Conservation (phyloP, 1,140 invertebrate genomes). For the Radopholus similis region DNA sequence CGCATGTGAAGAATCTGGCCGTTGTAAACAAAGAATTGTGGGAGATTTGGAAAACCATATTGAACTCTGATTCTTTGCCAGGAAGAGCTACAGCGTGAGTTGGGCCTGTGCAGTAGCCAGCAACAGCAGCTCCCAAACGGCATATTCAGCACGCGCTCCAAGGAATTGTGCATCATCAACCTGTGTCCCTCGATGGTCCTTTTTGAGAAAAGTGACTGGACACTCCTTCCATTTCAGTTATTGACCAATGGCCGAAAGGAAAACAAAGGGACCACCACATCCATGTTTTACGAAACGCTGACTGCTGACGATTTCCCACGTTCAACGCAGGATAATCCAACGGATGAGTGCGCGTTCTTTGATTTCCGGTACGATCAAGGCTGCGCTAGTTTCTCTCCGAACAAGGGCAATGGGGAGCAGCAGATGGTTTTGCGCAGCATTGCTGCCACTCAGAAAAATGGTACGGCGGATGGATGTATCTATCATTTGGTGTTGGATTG, state of each 20-base stretch:
- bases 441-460: neutral
- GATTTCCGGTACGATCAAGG: neutral
- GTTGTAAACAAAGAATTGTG: neutral
- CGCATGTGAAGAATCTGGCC: neutral
- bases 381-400: neutral
- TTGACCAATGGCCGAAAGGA: neutral
- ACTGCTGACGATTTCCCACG: neutral
- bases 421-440: neutral
- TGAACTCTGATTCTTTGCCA: neutral
- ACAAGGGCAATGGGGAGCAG: neutral
- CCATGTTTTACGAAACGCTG: neutral
- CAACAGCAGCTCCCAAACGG: neutral
- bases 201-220: too few species aligned
- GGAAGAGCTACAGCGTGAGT: neutral
- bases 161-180: neutral
- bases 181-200: too few species aligned
- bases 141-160: neutral
- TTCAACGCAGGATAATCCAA: neutral
- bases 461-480: neutral
- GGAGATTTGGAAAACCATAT: neutral
- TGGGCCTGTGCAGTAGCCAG: neutral
- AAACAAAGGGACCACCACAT: neutral
- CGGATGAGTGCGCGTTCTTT: neutral
- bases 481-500: neutral
- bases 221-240: neutral